Evolutionary conservation across 2,797 vertebrate species (phyloP).

Genomic region (Cephalopachus bancanus): DNA sequence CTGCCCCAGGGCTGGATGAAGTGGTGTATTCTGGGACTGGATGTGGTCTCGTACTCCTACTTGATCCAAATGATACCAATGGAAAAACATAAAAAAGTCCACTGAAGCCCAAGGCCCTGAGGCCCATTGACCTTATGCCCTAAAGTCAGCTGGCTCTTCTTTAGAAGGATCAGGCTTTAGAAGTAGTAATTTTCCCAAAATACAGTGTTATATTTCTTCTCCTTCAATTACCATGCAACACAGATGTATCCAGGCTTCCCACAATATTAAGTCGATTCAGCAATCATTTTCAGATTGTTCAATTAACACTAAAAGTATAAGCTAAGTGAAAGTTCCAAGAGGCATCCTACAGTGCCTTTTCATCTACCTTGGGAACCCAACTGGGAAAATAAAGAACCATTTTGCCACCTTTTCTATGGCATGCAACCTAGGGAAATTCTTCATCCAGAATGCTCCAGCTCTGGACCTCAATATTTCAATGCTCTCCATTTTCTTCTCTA

Average conservation of each 20-base stretch:
- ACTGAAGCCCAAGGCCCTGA: neutral
- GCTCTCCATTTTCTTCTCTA: neutral
- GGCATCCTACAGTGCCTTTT: accelerated
- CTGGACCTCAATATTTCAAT: neutral
- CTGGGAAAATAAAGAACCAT: neutral
- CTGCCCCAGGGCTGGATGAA: no score
- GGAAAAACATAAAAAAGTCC: neutral
- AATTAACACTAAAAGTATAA: neutral
- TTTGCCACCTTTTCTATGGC: neutral
- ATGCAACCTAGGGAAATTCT: neutral
- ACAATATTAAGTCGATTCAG: neutral
- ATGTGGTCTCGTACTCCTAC: neutral
- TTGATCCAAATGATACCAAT: neutral
- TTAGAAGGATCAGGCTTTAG: neutral
- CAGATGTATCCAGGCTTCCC: neutral
- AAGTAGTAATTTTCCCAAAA: neutral
- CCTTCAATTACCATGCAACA: neutral
- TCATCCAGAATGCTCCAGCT: neutral
- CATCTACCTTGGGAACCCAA: neutral
- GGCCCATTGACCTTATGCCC: neutral
- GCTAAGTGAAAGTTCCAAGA: neutral
- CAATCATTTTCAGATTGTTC: neutral
- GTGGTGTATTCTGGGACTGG: neutral
- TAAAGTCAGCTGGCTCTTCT: neutral
- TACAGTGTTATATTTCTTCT: neutral